A percentile compares a stretch with the other conserved stretches of the same genome.
phyloP scores from a whole-genome alignment of 2,113 vertebrate genomes.

The Enhydra lutris region DNA sequence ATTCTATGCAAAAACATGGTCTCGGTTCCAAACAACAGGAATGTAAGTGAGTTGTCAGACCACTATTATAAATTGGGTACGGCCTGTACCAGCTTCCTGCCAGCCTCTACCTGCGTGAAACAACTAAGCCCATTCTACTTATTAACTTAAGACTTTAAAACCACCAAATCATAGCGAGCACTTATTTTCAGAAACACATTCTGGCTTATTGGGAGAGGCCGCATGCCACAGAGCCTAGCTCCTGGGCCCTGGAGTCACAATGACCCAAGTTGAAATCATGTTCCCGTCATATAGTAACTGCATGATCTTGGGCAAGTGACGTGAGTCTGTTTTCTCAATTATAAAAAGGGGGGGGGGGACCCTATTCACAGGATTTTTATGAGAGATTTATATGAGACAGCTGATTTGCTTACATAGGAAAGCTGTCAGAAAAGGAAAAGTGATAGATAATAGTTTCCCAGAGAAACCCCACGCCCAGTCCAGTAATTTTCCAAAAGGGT shows the following conservation, averaged over 20 bases:
- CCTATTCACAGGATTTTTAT: neutral
- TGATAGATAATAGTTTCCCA: neutral
- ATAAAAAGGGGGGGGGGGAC: neutral
- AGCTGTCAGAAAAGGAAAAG: neutral
- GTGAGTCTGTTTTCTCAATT: neutral
- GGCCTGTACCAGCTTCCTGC: neutral
- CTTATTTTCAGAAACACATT: neutral
- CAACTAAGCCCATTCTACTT: neutral
- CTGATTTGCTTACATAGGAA: neutral
- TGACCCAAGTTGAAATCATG: neutral
- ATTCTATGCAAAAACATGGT: neutral
- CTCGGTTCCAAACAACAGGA: neutral
- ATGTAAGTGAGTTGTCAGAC: neutral
- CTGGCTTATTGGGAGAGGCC: neutral
- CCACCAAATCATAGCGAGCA: neutral
- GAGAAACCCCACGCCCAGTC: neutral
- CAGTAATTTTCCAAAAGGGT: neutral
- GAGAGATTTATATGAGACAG: neutral
- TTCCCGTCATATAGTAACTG: neutral
- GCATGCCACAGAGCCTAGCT: neutral
- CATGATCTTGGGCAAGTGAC: neutral
- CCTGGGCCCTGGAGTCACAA: neutral
- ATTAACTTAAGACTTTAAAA: slow-evolving; percentile 11
- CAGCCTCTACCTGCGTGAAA: neutral
- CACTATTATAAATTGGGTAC: neutral